phyloP scores from a whole-genome alignment of 1,140 invertebrate species.

The Apis mellifera region Amel_HAv3.1 CM009939.2:5642001-5642500 shows the following conservation, averaged over 20 bases:
- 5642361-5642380: too few species aligned
- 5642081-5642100: conserved; percentile 10
- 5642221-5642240: neutral
- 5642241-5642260: too few species aligned
- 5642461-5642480: too few species aligned
- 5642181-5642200: neutral
- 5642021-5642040: too few species aligned
- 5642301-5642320: neutral
- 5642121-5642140: conserved; percentile 2
- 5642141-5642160: conserved; percentile 1
- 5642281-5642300: neutral
- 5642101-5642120: neutral
- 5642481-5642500: too few species aligned
- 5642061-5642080: neutral
- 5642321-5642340: neutral
- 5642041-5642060: neutral
- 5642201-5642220: neutral
- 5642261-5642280: neutral
- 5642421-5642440: too few species aligned
- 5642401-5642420: too few species aligned
- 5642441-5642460: too few species aligned
- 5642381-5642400: too few species aligned
- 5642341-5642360: neutral
- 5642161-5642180: neutral
- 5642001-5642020: neutral